Base-by-base conservation (phyloP, 2,888 invertebrate genomes). In the Priocnemis perturbator region DNA sequence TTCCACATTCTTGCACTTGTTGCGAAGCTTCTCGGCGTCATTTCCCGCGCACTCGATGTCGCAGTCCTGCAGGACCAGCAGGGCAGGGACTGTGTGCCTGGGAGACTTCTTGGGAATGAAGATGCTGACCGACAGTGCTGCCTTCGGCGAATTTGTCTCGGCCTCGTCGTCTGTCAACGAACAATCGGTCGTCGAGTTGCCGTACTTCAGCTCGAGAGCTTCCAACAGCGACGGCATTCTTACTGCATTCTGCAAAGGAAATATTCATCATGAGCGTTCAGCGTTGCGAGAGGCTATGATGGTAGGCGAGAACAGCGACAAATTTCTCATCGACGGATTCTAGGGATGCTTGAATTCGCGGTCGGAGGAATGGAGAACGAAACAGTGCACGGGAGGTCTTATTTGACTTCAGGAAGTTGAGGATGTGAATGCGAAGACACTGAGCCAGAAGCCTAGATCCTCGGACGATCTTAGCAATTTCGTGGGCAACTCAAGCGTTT, bases 41-140 rank as follows among this genome's bases (percentile, higher is more conserved):
- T 95, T 95, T 23, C 98, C 98, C 53, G 97, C 97, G 85, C 94
- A 94, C 86, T 96, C 95, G 77, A 98, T 97, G 88, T 95, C 95
- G 90, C 97, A 97, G 90, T 96, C 96, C 84, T 97, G 97, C 65
- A 98, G 92, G 77, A 97, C 96, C 83, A 98, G 91, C 67, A 96
- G 91, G 14, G 96, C 94, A 26, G 97, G 96, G 76, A 96, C 95
- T 83, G 93, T 93, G 85, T 90, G 90, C 48, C 95, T 91, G 19
- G 96, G 95, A 30, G 95, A 94, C 79, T 95, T 92, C 85, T 95
- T 94, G 61, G 96, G 96, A 86, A 97, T 95, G 88, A 95, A 96
- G 84, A 97, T 96, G 81, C 96, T 95, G 71, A 96, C 94, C 30
- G 95, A 93, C 82, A 94, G 91, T 2, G 84, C 93, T 91, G 84